A percentile compares a stretch with the other conserved stretches of the same genome.
Conservation (phyloP, 2,113 vertebrate species). For the Smithornis capensis region DNA sequence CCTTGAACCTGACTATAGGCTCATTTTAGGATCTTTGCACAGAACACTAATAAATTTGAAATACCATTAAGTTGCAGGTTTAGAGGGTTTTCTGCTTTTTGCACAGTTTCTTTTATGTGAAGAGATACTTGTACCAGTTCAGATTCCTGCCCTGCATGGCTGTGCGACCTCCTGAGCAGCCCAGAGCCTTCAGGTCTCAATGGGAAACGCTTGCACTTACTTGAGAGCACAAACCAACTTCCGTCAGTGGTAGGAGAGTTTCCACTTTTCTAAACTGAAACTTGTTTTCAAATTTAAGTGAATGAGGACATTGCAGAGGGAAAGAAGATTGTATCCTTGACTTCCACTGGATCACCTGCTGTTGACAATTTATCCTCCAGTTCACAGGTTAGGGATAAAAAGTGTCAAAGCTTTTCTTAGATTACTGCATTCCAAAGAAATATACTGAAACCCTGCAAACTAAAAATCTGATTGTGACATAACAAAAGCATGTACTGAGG, state of each 20-base stretch:
- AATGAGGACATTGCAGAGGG: neutral
- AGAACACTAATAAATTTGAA: neutral
- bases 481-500: neutral
- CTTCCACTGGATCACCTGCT: neutral
- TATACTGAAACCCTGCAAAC: neutral
- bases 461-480: neutral
- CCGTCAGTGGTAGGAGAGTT: neutral
- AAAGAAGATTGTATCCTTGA: neutral
- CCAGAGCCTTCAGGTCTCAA: neutral
- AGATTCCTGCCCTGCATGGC: neutral
- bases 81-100: neutral
- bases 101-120: neutral
- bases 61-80: neutral
- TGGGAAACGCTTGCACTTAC: neutral
- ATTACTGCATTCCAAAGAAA: neutral
- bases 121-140: neutral
- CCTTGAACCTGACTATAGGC: neutral
- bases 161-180: neutral
- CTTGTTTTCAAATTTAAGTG: neutral
- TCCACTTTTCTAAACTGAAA: neutral
- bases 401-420: neutral
- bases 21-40: neutral
- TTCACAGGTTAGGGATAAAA: neutral
- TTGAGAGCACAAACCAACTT: neutral
- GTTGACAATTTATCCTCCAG: neutral